Conservation (phyloP, 1,140 invertebrate species). For the Hycleus cichorii region DNA sequence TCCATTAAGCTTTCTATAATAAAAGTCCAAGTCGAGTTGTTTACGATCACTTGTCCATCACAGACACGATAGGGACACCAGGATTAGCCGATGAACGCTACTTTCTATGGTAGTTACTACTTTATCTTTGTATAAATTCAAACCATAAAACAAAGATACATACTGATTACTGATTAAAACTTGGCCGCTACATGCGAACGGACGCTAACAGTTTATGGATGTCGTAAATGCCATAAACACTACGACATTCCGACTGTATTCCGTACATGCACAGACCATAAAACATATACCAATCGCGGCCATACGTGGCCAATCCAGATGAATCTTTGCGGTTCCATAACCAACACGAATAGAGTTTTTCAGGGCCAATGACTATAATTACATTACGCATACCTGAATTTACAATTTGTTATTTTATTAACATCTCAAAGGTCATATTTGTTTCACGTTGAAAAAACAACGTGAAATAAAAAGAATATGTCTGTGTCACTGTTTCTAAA, state of each 20-base stretch:
- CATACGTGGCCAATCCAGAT: neutral
- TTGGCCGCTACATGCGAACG: slow-evolving; percentile 30
- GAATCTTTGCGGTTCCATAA: neutral
- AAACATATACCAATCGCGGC: slow-evolving; percentile 7
- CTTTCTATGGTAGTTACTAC: slow-evolving; percentile 29
- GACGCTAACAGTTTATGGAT: slow-evolving; percentile 32
- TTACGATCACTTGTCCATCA: slow-evolving; percentile 29
- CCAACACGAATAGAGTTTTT: neutral
- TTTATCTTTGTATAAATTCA: slow-evolving; percentile 34
- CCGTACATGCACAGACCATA: slow-evolving; percentile 16
- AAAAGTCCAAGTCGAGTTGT: slow-evolving; percentile 30
- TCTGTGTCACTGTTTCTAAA: neutral
- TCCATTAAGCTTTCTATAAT: slow-evolving; percentile 33
- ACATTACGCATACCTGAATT: neutral
- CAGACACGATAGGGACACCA: slow-evolving; percentile 14
- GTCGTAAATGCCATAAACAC: slow-evolving; percentile 37
- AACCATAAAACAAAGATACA: slow-evolving; percentile 37
- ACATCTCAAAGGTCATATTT: neutral
- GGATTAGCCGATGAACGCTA: slow-evolving; percentile 21
- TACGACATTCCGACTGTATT: slow-evolving; percentile 26
- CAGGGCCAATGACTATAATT: neutral
- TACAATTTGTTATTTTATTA: neutral
- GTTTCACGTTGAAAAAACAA: no score
- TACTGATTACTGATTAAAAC: slow-evolving; percentile 39
- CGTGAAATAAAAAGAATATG: no score